phyloP scores from a whole-genome alignment of 35 echinoderm and acorn worm genomes.

The Chiridota heheva region DNA sequence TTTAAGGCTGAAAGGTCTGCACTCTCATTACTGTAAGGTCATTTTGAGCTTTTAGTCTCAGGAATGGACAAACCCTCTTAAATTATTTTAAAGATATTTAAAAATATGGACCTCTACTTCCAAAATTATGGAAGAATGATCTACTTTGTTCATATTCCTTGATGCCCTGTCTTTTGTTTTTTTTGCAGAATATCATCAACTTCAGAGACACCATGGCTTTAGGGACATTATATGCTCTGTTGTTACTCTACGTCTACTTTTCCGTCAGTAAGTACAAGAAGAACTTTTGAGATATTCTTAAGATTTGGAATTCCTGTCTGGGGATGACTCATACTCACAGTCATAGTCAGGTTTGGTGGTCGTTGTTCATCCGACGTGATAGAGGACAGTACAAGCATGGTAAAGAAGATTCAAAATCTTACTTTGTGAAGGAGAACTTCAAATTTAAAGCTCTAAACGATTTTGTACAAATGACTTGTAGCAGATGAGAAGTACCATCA shows the following conservation, averaged over 20 bases:
- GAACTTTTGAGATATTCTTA: neutral
- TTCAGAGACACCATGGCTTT: slow-evolving; percentile 59
- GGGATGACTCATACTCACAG: neutral
- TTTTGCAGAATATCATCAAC: slow-evolving; percentile 57
- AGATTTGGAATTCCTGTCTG: neutral
- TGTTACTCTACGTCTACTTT: slow-evolving; percentile 97
- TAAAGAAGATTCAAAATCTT: neutral
- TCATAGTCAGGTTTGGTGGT: neutral
- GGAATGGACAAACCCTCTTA: no score
- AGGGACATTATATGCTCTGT: slow-evolving; percentile 65
- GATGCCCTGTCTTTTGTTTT: slow-evolving; percentile 47
- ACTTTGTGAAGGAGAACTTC: neutral
- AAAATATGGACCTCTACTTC: no score
- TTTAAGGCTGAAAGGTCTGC: no score
- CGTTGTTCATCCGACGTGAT: neutral
- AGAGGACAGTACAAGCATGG: neutral
- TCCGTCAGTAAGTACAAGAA: slow-evolving; percentile 85
- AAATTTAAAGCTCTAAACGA: neutral
- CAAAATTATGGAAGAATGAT: no score
- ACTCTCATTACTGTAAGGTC: no score
- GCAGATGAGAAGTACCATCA: no score
- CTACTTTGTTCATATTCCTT: no score
- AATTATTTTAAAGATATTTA: no score
- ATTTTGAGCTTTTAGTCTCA: no score
- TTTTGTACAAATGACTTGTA: neutral